phyloP scores from a whole-genome alignment of 2,888 invertebrate genomes.

The Tenthredo amoena region DNA sequence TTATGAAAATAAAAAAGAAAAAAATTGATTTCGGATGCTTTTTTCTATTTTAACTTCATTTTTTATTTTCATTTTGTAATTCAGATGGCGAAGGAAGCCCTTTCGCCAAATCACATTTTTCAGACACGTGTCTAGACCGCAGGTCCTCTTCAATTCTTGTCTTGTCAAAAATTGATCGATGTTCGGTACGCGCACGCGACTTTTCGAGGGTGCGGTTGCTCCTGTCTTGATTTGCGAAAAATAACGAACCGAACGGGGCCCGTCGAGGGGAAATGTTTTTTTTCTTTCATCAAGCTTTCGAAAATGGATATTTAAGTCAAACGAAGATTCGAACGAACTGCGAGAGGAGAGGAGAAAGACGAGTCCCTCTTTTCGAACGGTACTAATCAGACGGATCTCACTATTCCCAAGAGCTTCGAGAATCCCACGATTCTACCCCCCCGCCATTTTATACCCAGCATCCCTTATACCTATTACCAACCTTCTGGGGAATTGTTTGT shows the following conservation, averaged over 20 bases:
- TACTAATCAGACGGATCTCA: constrained; percentile 40
- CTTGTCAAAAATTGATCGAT: constrained; percentile 24
- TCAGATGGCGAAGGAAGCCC: background rate
- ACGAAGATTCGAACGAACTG: background rate
- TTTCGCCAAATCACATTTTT: background rate
- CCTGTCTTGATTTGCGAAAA: background rate
- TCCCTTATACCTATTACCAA: background rate
- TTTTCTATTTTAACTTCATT: background rate
- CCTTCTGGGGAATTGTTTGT: constrained; percentile 3
- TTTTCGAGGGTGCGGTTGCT: background rate
- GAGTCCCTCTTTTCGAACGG: background rate
- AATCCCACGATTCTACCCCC: constrained; percentile 28
- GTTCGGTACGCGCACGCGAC: background rate
- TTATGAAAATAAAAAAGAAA: background rate
- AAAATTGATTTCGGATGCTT: background rate
- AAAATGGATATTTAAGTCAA: background rate
- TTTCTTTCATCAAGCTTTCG: background rate
- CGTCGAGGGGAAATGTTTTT: background rate
- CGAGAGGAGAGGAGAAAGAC: too few relatives aligned
- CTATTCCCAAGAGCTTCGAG: background rate
- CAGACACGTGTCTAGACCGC: background rate
- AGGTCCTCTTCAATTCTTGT: constrained; percentile 5
- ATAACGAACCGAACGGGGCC: background rate
- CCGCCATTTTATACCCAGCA: constrained; percentile 8
- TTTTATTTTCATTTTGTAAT: background rate